A percentile compares a stretch with the other conserved stretches of the same genome.
Conservation (phyloP, 2,797 vertebrate species). For the Betta splendens region DNA sequence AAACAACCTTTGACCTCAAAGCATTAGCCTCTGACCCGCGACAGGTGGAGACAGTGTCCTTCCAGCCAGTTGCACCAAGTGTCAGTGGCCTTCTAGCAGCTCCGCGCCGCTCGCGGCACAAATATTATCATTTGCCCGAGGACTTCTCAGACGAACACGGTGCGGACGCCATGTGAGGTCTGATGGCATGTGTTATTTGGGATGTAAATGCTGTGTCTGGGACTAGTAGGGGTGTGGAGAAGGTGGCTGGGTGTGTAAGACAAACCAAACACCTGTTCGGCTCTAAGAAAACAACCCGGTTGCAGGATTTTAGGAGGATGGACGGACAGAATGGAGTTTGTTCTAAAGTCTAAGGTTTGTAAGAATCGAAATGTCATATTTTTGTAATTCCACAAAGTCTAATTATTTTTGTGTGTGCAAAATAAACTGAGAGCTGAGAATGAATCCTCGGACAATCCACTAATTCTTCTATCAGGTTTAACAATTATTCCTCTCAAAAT, state of each 20-base stretch:
- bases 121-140: slow-evolving; percentile 85
- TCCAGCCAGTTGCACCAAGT: slow-evolving; percentile 65
- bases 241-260: slow-evolving; percentile 68
- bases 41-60: slow-evolving; percentile 85
- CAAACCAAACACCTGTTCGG: slow-evolving; percentile 80
- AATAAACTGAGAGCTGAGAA: background rate
- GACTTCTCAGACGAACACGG: slow-evolving; percentile 69
- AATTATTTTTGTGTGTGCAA: background rate
- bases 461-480: slow-evolving; percentile 35
- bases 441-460: too few species aligned
- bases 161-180: slow-evolving; percentile 82
- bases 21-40: slow-evolving; percentile 82
- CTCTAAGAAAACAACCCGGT: slow-evolving; percentile 28
- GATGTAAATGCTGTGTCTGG: slow-evolving; percentile 79
- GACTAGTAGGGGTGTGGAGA: slow-evolving; percentile 53
- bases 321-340: slow-evolving; percentile 19
- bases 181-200: slow-evolving; percentile 70
- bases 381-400: background rate
- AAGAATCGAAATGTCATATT: background rate
- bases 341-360: slow-evolving; percentile 22
- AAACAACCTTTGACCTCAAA: slow-evolving; percentile 80
- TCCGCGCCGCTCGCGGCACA: slow-evolving; percentile 68
- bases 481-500: slow-evolving; percentile 51
- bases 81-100: slow-evolving; percentile 66
- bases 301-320: slow-evolving; percentile 19